Evolutionary conservation across 2,113 vertebrate species (phyloP), one percentile per base, ranked within the genome.

Genomic region (Rutilus rutilus): DNA sequence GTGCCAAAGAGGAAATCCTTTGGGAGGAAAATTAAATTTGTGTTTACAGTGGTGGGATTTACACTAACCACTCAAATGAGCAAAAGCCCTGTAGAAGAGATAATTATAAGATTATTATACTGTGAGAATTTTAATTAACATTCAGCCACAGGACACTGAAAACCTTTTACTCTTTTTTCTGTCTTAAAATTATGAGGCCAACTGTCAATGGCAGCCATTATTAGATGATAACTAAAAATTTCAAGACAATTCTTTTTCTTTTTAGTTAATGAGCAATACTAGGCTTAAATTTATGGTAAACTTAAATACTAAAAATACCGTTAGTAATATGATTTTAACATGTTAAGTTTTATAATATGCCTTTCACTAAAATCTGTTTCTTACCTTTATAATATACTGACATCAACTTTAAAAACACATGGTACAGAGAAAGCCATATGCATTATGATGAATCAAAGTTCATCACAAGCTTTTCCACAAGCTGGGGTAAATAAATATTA

Each of bases 1-100:
- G 64, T 85, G 65, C 85, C 74, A 85, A 85, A 59, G 60, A 86
- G 78, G 71, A 79, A 81, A 78, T 88, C 85, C 33, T 81, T 50
- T 64, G 79, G 86, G 84, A 80, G 33, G 23, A 45, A 84, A 73
- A 89, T 84, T 64, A 77, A 54, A 57, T 59, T 39, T 52, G 9
- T 87, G 79, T 86, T 83, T 87, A 87, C 65, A 36, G 54, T 84
- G 42, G 45, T 77, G 69, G 81, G 75, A 86, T 62, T 79, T 39
- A 86, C 67, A 86, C 47, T 62, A 73, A 85, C 36, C 27, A 62
- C 30, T 65, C 17, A 79, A 78, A 82, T 87, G 36, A 78, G 39
- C n/a, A 84, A 59, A 25, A 52, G 27, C 87, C 59, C 78, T 54
- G 78, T 15, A 77, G 50, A 81, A 82, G 33, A 39, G 77, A 78